phyloP scores from a whole-genome alignment of 2,113 vertebrate species.

The Aegypius monachus region DNA sequence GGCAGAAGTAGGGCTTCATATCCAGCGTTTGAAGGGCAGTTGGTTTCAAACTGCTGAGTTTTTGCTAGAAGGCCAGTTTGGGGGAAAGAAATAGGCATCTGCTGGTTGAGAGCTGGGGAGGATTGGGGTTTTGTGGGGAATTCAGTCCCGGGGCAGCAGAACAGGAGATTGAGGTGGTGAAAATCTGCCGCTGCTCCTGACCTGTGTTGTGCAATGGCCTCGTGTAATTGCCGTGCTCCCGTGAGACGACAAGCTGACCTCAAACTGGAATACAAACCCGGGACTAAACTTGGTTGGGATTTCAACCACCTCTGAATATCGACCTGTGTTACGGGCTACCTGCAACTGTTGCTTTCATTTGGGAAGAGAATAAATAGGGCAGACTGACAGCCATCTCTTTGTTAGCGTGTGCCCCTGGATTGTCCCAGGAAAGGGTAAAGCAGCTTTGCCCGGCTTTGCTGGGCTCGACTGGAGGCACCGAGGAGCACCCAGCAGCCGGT shows the following conservation, averaged over 20 bases:
- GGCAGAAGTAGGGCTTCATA: background rate
- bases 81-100: background rate
- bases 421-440: background rate
- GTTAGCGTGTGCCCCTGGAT: fast-evolving
- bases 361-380: background rate
- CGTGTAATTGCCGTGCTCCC: fast-evolving
- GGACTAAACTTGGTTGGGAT: background rate
- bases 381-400: background rate
- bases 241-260: fast-evolving
- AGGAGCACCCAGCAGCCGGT: background rate
- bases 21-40: background rate
- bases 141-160: background rate
- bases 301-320: background rate
- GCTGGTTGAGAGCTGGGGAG: background rate
- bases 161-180: too few species aligned
- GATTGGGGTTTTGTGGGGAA: background rate
- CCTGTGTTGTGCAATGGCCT: fast-evolving
- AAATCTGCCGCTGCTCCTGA: background rate
- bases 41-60: background rate
- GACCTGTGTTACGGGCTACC: background rate
- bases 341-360: background rate
- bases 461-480: fast-evolving
- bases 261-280: background rate
- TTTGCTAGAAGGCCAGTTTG: background rate
- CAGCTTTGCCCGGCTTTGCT: fast-evolving